phyloP scores from a whole-genome alignment of 2,797 vertebrate genomes.

The Fistularia tabacaria region DNA sequence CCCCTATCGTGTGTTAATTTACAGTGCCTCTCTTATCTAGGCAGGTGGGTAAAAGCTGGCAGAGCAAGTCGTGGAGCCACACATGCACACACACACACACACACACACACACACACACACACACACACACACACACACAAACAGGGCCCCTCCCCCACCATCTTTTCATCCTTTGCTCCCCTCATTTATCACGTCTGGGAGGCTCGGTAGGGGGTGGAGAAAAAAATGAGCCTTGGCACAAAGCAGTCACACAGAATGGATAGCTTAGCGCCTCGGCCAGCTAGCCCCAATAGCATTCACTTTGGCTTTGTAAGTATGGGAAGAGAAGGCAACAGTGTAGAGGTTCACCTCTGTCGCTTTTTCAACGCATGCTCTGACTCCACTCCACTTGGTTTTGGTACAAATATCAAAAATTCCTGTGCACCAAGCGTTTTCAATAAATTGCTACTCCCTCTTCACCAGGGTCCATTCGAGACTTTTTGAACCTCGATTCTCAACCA shows the following conservation, averaged over 20 bases:
- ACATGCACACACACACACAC: constrained; percentile 13
- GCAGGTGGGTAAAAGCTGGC: constrained; percentile 68
- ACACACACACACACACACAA: not conserved
- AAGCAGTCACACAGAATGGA: constrained; percentile 52
- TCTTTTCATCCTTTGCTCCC: constrained; percentile 47
- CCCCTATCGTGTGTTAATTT: constrained; percentile 72
- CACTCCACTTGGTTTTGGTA: too few relatives aligned
- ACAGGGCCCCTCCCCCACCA: constrained; percentile 23
- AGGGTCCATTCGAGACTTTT: too few relatives aligned
- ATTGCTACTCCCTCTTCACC: too few relatives aligned
- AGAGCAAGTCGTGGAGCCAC: constrained; percentile 53
- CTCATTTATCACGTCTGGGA: constrained; percentile 55
- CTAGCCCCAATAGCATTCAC: constrained; percentile 25
- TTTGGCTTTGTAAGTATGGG: not conserved
- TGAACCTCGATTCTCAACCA: too few relatives aligned
- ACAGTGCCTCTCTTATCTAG: constrained; percentile 72
- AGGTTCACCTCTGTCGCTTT: not conserved
- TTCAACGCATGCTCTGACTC: not conserved
- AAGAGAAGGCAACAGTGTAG: not conserved
- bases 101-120: constrained; percentile 9
- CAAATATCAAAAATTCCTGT: too few relatives aligned
- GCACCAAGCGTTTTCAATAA: too few relatives aligned
- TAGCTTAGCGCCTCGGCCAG: constrained; percentile 42
- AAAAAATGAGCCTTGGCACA: constrained; percentile 43
- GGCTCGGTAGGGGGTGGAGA: constrained; percentile 32